Evolutionary conservation across 2,888 invertebrate species (phyloP), one percentile per base, ranked within the genome.

Genomic region (Drosophila dives): DNA sequence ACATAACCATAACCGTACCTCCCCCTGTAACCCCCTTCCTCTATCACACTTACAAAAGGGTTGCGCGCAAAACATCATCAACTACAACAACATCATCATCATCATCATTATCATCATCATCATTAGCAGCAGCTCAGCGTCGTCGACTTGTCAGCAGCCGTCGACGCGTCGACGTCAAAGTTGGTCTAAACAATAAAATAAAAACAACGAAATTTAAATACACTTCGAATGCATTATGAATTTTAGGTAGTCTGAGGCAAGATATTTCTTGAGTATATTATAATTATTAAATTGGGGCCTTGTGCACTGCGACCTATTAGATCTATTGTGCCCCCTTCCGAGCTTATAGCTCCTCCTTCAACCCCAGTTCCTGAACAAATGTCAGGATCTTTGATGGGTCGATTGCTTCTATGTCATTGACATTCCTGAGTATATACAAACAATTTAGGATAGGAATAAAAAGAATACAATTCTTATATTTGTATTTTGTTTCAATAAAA

Each of bases 151-250:
- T 77, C 80, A 77, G 60, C 80, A 65, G 34, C 48, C 64, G 64
- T 72, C 78, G 72, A 69, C 66, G 60, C 72, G 51, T 42, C 49
- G 58, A 64, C 78, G 70, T 78, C 75, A 82, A 81, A 77, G 67
- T 78, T 69, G 33, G 55, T 51, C 64, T 71, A 64, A 81, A 68
- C 80, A 82, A 71, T 71, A 60, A 48, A n/a, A 15, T 12, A 12
- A 36, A 5, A 12, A 15, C 20, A 59, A 48, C 69, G 80, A 58
- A 55, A 3, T 20, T 3, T 7, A 23, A 1, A 79, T 64, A 51
- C 76, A 11, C 76, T 74, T 15, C 12, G 0, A 17, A 36, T 26
- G 7, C n/a, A 29, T 29, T 29, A n/a, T 10, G 2, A 0, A 38
- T 38, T 4, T n/a, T 36, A 29, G 2, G 3, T 26, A n/a, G 3